phyloP scores from a whole-genome alignment of 2,113 vertebrate species.

The Podarcis raffonei region DNA sequence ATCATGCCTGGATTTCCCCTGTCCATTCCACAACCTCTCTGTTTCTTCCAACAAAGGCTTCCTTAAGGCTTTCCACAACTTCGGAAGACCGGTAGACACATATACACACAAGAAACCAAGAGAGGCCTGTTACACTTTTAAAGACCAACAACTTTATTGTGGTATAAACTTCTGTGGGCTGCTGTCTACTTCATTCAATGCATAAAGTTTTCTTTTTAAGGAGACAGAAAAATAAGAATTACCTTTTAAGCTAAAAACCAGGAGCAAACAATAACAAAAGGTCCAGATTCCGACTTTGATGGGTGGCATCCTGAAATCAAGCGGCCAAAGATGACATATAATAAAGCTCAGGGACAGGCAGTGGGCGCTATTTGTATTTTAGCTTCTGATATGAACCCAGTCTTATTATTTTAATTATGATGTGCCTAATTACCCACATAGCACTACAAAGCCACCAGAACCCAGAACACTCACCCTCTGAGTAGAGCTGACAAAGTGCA shows the following conservation, averaged over 20 bases:
- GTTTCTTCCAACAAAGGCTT: neutral
- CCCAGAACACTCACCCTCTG: neutral
- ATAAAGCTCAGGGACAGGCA: neutral
- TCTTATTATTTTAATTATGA: neutral
- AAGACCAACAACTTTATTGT: neutral
- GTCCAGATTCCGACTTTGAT: fast-evolving
- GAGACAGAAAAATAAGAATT: neutral
- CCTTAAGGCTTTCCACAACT: neutral
- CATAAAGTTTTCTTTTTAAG: neutral
- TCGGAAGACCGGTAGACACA: neutral
- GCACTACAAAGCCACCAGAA: neutral
- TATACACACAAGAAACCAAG: neutral
- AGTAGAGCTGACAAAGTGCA: neutral
- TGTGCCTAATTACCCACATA: slow-evolving; percentile 5
- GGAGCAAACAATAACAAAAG: neutral
- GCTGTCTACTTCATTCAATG: neutral
- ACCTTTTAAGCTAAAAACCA: neutral
- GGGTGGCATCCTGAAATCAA: neutral
- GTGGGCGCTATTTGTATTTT: neutral
- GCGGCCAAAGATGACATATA: neutral
- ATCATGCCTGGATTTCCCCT: neutral
- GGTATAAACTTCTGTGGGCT: neutral
- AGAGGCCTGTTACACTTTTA: neutral
- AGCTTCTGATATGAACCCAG: neutral
- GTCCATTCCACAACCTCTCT: neutral